Evolutionary conservation across 2,113 vertebrate genomes (phyloP), one percentile per base, ranked within the genome.

Genomic region (Ochotona princeps): DNA sequence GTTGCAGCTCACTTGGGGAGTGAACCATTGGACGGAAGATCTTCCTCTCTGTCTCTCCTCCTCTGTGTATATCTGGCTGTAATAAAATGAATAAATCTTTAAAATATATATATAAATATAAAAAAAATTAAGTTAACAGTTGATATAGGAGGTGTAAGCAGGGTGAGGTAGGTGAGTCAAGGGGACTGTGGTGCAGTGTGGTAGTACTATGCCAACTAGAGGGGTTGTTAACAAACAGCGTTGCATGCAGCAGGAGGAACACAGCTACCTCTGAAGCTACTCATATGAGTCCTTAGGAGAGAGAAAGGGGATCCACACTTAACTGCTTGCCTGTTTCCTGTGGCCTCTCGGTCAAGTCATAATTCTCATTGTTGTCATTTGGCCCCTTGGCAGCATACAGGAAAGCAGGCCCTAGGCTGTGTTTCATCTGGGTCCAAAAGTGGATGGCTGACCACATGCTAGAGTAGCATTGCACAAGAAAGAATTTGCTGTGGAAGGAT

Each of bases 171-270:
- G 57, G 63, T 14, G 65, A 35, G 21, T 11, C 26, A 35, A 63
- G 73, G 81, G 49, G 49, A 67, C 38, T 44, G 38, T 44, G 66
- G 2, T 76, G 23, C 3, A 1, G 8, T 47, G 65, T 47, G 2
- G 3, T 5, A 30, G 47, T 54, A 65, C 23, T 38, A 75, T 0
- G 2, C 11, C 23, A n/a, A 35, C 21, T 5, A 32, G 32, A 28
- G 0, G 1, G 11, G 0, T 2, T 14, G 47, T 13, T 14, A 54
- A 69, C 57, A 49, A 30, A 18, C 1, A 6, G 26, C 0, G 0
- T 38, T 63, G 65, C 23, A 12, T 4, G 38, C 15, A 4, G 54
- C 85, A 74, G 38, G 35, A 15, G 25, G 23, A 3, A 23, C 18
- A 6, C 2, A 8, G 35, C 57, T 30, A 11, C 23, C 54, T 20